These are phyloP conservation scores for Conus ventricosus DNA, from an alignment of 1,140 invertebrate genomes.

Conservation along the genomic window DNA sequence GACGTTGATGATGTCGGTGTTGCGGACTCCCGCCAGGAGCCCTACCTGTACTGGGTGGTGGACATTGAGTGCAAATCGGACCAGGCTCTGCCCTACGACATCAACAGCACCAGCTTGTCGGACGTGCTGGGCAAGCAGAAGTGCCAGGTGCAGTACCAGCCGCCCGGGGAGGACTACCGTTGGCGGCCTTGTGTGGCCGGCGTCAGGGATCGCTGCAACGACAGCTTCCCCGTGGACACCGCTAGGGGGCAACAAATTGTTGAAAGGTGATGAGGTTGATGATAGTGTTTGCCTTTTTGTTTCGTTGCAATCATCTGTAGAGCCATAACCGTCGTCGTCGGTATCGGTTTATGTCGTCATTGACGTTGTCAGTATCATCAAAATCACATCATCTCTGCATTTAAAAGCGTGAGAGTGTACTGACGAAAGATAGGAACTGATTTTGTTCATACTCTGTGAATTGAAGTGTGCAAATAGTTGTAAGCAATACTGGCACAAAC, in stretches of 20 bases:
- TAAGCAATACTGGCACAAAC: too few relatives aligned
- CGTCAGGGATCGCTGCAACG: background rate
- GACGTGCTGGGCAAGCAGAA: background rate
- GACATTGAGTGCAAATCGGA: background rate
- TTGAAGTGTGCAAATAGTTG: too few relatives aligned
- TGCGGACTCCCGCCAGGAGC: background rate
- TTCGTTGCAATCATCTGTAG: too few relatives aligned
- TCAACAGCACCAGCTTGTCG: background rate
- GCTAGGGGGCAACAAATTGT: background rate
- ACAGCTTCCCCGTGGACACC: background rate
- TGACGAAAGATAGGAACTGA: too few relatives aligned
- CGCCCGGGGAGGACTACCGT: background rate
- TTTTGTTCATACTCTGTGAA: too few relatives aligned
- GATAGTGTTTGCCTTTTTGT: too few relatives aligned
- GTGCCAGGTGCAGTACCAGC: background rate
- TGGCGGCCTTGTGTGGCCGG: conserved; percentile 15
- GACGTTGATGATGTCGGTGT: background rate
- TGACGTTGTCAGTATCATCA: too few relatives aligned
- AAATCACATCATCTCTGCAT: too few relatives aligned
- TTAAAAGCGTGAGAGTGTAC: too few relatives aligned
- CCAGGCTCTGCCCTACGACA: background rate
- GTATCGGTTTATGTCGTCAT: too few relatives aligned
- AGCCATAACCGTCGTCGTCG: too few relatives aligned
- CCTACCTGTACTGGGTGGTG: conserved; percentile 12
- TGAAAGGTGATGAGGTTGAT: background rate